Conservation (phyloP, 2,797 vertebrate species). For the Rhadinocentrus ornatus region DNA sequence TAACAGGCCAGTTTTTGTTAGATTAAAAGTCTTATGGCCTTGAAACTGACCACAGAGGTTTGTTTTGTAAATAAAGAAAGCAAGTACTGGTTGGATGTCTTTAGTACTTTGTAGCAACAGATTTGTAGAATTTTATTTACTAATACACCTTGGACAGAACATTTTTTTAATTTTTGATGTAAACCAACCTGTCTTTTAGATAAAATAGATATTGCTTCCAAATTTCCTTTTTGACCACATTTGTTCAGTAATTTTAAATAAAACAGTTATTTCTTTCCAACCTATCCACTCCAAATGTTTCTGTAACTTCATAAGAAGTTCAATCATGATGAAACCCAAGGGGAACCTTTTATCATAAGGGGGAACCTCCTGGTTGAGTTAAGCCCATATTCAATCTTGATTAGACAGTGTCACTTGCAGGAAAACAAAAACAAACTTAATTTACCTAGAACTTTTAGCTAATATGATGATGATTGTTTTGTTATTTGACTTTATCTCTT, state of each 20-base stretch:
- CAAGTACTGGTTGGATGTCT: not conserved
- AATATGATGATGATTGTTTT: conserved; percentile 7
- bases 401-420: not conserved
- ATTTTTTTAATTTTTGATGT: not conserved
- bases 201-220: not conserved
- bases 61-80: not conserved
- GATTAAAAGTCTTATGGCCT: not conserved
- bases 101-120: not conserved
- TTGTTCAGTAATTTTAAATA: not conserved
- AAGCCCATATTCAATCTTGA: no score
- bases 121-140: not conserved
- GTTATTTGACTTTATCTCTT: conserved; percentile 11
- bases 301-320: not conserved
- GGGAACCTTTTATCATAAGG: not conserved
- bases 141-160: no score
- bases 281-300: not conserved
- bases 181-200: not conserved
- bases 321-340: not conserved
- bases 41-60: not conserved
- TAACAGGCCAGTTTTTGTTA: not conserved
- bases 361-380: not conserved
- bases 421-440: not conserved
- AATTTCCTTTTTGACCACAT: not conserved
- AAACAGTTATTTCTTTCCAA: not conserved
- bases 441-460: conserved; percentile 12